phyloP scores from a whole-genome alignment of 2,797 vertebrate species.

The Otus scops region DNA sequence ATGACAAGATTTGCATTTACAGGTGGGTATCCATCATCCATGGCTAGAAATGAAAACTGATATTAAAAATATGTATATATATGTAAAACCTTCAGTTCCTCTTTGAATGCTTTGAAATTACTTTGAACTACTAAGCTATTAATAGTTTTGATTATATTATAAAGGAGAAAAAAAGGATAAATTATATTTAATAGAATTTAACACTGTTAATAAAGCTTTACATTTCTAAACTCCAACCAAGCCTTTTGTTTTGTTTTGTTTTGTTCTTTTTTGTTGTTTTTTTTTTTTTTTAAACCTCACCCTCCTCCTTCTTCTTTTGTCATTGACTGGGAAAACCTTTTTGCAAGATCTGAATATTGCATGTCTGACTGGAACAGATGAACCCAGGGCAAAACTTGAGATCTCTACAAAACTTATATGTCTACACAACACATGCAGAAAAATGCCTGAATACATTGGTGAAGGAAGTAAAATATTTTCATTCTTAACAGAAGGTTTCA shows the following conservation, averaged over 20 bases:
- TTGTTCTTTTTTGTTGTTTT: not conserved
- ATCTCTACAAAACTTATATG: not conserved
- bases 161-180: not conserved
- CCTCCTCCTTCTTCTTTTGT: not conserved
- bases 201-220: not conserved
- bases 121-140: not conserved
- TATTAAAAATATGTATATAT: not conserved
- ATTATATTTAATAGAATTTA: not conserved
- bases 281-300: not conserved
- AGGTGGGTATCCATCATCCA: not conserved
- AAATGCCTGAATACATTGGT: not conserved
- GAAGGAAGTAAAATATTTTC: not conserved
- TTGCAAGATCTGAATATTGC: not conserved
- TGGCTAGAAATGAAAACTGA: not conserved
- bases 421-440: not conserved
- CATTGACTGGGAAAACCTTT: not conserved
- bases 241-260: not conserved
- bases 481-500: not conserved
- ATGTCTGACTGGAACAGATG: not conserved
- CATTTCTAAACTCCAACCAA: not conserved
- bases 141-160: not conserved
- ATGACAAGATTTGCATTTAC: not conserved
- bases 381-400: not conserved
- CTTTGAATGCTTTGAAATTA: not conserved
- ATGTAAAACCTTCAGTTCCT: not conserved